Base-by-base conservation (phyloP, 2,113 vertebrate genomes). In the Azemiops feae region DNA sequence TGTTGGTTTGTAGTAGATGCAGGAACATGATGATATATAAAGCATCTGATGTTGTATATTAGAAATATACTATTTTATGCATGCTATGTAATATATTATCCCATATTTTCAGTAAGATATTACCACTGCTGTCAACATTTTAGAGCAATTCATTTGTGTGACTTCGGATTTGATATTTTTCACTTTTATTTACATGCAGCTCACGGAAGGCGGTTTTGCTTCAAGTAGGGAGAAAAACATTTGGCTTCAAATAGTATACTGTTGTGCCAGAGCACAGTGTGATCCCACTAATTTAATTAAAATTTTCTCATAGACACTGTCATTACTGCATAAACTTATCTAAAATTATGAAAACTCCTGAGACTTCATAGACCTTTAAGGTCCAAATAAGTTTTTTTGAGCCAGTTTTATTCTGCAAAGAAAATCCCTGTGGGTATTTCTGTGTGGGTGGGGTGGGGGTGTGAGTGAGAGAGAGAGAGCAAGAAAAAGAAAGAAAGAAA, bases 271-370 rank as follows among this genome's bases (percentile, higher is more conserved):
- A 27, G 69, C 53, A 92, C 54, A 89, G 54, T 88, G 34, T 89
- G 64, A 47, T 87, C 54, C 50, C 57, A n/a, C 88, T 89, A 94
- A 94, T 92, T 92, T 69, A 90, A 94, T 89, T 92, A 94, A 92
- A 92, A 87, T 89, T 74, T n/a, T 69, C 88, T 90, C 54, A n/a
- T 90, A 87, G 87, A 74, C 16, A 34, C 74, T 93, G 85, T 53
- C 92, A 88, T 91, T 88, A 50, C 89, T 12, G 54, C 23, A 54
- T 34, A 91, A 64, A 91, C 57, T 16, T 91, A 74, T 53, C 55
- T 90, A 93, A 69, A 74, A 45, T n/a, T 53, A 86, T n/a, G 85
- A 74, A 87, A 74, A 50, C 85, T 91, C 89, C 57, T 30, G 52
- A 85, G 47, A 91, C 45, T 27, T 30, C 47, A 47, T 12, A 87